Evolutionary conservation across 2,113 vertebrate species (phyloP).

Genomic region (Rana temporaria): DNA sequence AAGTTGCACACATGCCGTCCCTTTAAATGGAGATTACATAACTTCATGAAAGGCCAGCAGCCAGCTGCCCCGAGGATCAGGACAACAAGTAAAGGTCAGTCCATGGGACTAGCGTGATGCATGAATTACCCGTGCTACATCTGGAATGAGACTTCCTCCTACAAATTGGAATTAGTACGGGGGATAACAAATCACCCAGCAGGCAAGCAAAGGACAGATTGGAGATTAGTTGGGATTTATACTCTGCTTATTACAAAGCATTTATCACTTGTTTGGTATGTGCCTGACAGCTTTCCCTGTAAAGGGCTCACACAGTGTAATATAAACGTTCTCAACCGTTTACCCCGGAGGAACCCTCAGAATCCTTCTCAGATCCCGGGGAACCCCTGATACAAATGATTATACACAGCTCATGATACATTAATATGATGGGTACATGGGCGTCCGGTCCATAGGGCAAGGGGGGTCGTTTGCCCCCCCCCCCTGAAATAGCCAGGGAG

Average conservation of each 20-base stretch:
- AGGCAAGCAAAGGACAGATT: constrained; percentile 59
- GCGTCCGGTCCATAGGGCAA: too few relatives aligned
- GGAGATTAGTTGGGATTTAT: constrained; percentile 62
- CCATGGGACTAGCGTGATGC: constrained; percentile 57
- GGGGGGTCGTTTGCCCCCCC: too few relatives aligned
- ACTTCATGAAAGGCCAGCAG: too few relatives aligned
- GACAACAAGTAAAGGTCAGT: constrained; percentile 37
- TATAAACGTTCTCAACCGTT: too few relatives aligned
- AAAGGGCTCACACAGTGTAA: constrained; percentile 9
- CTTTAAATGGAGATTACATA: too few relatives aligned
- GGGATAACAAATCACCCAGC: constrained; percentile 61
- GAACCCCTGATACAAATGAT: too few relatives aligned
- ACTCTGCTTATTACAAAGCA: constrained; percentile 59
- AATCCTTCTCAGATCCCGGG: too few relatives aligned
- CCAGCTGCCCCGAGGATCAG: neutral
- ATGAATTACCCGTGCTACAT: constrained; percentile 61
- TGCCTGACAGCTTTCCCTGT: neutral
- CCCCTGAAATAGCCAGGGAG: too few relatives aligned
- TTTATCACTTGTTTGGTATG: constrained; percentile 59
- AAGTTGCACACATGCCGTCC: too few relatives aligned
- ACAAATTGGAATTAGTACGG: constrained; percentile 62
- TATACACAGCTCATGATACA: too few relatives aligned
- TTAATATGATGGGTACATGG: too few relatives aligned
- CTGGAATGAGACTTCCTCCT: constrained; percentile 60
- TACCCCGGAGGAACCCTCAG: too few relatives aligned